Conservation (phyloP, 2,797 vertebrate genomes). For the Centroberyx gerrardi region DNA sequence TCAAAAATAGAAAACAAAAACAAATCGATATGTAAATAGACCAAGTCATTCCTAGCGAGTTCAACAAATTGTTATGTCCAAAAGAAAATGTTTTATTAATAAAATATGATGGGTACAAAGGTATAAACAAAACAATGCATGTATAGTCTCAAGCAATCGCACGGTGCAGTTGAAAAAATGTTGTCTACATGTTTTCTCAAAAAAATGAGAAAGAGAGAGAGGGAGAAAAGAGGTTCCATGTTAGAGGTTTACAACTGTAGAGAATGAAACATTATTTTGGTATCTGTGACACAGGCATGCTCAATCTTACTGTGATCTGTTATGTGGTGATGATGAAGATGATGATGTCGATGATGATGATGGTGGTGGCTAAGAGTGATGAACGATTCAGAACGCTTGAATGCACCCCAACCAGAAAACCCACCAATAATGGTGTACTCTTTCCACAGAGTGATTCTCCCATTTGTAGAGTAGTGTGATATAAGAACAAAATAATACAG, state of each 20-base stretch:
- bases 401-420: slow-evolving; percentile 67
- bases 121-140: slow-evolving; percentile 90
- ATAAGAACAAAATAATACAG: slow-evolving; percentile 86
- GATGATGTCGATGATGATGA: slow-evolving; percentile 24
- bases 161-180: slow-evolving; percentile 87
- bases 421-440: slow-evolving; percentile 63
- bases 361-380: slow-evolving; percentile 47
- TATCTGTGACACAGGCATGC: slow-evolving; percentile 89
- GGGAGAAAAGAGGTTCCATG: slow-evolving; percentile 62
- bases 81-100: slow-evolving; percentile 85
- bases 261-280: slow-evolving; percentile 74
- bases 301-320: slow-evolving; percentile 88
- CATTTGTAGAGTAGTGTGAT: slow-evolving; percentile 91
- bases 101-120: slow-evolving; percentile 80
- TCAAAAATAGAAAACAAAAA: slow-evolving; percentile 76
- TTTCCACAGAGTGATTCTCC: slow-evolving; percentile 81
- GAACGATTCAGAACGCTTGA: slow-evolving; percentile 57
- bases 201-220: slow-evolving; percentile 64
- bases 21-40: slow-evolving; percentile 86
- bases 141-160: slow-evolving; percentile 90
- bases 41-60: slow-evolving; percentile 83
- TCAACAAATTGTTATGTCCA: slow-evolving; percentile 83
- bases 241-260: slow-evolving; percentile 76
- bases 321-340: slow-evolving; percentile 68
- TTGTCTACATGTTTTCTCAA: slow-evolving; percentile 87